phyloP scores from a whole-genome alignment of 2,888 invertebrate genomes.

The Nasonia oneida region DNA sequence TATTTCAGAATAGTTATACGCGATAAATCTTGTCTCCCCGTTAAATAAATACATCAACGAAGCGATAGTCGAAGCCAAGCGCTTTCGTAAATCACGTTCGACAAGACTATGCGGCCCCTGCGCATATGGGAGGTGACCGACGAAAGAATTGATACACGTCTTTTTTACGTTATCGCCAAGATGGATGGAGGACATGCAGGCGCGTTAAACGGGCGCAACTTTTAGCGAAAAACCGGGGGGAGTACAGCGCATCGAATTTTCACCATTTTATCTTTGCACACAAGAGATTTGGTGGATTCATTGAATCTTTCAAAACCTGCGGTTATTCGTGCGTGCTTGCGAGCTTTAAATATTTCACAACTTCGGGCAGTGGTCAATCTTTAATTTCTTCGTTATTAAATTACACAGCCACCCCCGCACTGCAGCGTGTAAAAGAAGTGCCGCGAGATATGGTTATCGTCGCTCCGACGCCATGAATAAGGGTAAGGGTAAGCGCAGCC shows the following conservation, averaged over 20 bases:
- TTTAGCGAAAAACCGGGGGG: background rate
- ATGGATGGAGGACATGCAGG: background rate
- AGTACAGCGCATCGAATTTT: background rate
- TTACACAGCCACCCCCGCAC: background rate
- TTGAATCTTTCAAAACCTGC: background rate
- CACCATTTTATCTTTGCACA: background rate
- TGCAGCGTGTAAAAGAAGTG: background rate
- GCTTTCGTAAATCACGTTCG: slow-evolving; percentile 4
- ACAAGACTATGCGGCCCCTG: background rate
- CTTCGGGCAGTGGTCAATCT: background rate
- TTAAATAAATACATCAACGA: background rate
- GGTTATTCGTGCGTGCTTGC: background rate
- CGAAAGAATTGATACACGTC: background rate
- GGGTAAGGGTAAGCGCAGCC: background rate
- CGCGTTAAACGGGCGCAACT: background rate
- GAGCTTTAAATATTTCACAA: no score
- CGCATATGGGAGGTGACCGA: background rate
- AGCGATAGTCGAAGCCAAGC: background rate
- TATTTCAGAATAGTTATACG: no score
- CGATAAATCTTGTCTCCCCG: background rate
- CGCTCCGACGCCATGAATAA: background rate
- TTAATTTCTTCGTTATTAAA: background rate
- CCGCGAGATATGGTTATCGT: background rate
- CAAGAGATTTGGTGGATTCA: background rate
- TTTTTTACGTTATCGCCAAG: background rate